A percentile compares a stretch with the other conserved stretches of the same genome.
These are phyloP conservation scores for Clarias magur DNA, from an alignment of 2,113 vertebrate species.

Conservation along the genomic window DNA sequence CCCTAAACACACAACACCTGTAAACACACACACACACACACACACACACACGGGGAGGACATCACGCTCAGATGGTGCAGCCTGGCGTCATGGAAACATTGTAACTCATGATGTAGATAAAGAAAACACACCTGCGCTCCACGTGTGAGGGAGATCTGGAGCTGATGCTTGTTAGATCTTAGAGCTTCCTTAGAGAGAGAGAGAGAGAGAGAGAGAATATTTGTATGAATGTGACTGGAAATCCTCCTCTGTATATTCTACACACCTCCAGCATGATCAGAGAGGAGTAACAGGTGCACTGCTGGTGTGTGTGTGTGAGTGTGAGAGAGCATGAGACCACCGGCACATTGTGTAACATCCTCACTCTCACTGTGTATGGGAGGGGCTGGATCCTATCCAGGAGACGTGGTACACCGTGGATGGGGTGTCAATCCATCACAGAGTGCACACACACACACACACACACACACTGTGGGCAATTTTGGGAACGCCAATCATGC, in stretches of 20 bases:
- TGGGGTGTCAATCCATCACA: too few species aligned
- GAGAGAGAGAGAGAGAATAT: background rate
- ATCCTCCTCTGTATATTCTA: background rate
- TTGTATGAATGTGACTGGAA: background rate
- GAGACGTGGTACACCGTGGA: too few species aligned
- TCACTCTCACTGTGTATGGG: too few species aligned
- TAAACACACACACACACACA: background rate
- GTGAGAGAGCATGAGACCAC: background rate
- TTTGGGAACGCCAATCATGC: too few species aligned
- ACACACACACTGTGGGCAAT: too few species aligned
- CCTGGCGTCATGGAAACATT: too few species aligned
- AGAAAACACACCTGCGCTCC: background rate
- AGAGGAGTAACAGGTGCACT: background rate
- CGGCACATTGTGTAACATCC: too few species aligned
- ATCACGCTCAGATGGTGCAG: too few species aligned
- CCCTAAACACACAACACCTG: background rate
- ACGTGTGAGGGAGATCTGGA: background rate
- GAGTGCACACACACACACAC: too few species aligned
- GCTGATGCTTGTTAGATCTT: background rate
- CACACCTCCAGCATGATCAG: background rate
- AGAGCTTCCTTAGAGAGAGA: background rate
- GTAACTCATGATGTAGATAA: too few species aligned
- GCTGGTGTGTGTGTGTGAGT: background rate
- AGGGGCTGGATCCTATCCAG: too few species aligned
- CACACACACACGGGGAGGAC: background rate